These are phyloP conservation scores for Drosophila lini DNA, from an alignment of 1,140 invertebrate species.

Conservation along the genomic window DNA sequence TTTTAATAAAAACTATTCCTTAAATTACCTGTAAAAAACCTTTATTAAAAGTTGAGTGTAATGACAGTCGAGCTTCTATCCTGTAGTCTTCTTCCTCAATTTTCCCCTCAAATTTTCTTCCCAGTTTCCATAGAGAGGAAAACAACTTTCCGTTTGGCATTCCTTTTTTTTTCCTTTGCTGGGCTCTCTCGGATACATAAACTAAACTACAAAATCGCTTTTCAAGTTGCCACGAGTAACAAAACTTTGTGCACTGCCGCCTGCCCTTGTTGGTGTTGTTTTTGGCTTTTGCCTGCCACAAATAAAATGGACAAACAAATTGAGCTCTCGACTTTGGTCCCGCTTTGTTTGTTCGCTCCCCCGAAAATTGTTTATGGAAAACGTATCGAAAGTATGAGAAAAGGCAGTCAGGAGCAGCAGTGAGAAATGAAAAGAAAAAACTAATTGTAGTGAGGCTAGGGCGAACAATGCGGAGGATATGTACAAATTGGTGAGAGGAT, in stretches of 20 bases:
- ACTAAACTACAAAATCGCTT: slow-evolving; percentile 71
- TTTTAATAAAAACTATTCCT: too few relatives aligned
- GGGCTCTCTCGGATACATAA: slow-evolving; percentile 45
- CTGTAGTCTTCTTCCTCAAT: too few relatives aligned
- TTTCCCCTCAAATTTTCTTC: background rate
- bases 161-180: slow-evolving; percentile 16
- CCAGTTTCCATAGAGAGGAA: slow-evolving; percentile 17
- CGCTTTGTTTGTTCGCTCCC: slow-evolving; percentile 20
- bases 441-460: slow-evolving; percentile 33
- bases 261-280: slow-evolving; percentile 6
- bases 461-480: slow-evolving; percentile 8
- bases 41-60: background rate
- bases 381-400: slow-evolving; percentile 21
- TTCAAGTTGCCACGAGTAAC: slow-evolving; percentile 44
- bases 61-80: slow-evolving; percentile 1
- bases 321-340: slow-evolving; percentile 39
- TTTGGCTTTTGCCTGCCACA: slow-evolving; percentile 45
- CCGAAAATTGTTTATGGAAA: slow-evolving; percentile 61
- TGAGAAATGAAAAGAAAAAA: slow-evolving; percentile 11
- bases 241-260: slow-evolving; percentile 23
- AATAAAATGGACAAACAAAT: slow-evolving; percentile 66
- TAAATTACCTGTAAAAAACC: background rate
- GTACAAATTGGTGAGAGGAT: slow-evolving; percentile 9
- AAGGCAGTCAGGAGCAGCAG: background rate
- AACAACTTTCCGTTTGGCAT: slow-evolving; percentile 18